Conservation (phyloP, 2,797 vertebrate species). For the Protonibea diacanthus region DNA sequence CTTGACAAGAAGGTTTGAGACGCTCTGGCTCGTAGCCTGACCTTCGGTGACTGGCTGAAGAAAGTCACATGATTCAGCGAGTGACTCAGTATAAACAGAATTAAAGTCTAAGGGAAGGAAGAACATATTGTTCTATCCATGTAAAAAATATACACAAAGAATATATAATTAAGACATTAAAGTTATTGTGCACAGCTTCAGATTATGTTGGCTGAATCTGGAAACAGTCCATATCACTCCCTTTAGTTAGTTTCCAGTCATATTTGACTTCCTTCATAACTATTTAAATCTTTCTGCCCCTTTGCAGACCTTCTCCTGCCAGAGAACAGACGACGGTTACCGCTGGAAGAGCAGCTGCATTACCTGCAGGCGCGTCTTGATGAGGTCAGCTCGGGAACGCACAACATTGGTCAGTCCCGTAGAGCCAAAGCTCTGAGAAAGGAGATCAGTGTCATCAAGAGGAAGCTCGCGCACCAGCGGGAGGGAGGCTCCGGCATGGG, state of each 20-base stretch:
- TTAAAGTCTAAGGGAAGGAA: no score
- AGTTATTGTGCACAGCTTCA: background rate
- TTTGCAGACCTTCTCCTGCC: slow-evolving; percentile 88
- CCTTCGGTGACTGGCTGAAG: no score
- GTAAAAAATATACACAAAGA: no score
- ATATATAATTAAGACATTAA: no score
- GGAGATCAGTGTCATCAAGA: slow-evolving; percentile 94
- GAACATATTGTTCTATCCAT: no score
- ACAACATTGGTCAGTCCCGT: slow-evolving; percentile 94
- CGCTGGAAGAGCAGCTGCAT: slow-evolving; percentile 95
- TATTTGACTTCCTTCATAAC: background rate
- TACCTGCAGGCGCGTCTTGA: slow-evolving; percentile 91
- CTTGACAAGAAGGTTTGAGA: no score
- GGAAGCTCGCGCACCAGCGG: slow-evolving; percentile 94
- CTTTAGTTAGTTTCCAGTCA: background rate
- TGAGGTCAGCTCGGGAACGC: slow-evolving; percentile 92
- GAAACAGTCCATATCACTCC: background rate
- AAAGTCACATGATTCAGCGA: no score
- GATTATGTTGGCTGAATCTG: background rate
- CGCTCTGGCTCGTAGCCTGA: no score
- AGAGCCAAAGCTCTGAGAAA: slow-evolving; percentile 97
- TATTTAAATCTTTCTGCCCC: background rate
- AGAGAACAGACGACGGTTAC: slow-evolving; percentile 92
- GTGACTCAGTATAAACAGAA: no score
- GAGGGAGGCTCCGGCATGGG: slow-evolving; percentile 87